Evolutionary conservation across 2,888 invertebrate species (phyloP), one percentile per base, ranked within the genome.

Genomic region (Esperia sulphurella): DNA sequence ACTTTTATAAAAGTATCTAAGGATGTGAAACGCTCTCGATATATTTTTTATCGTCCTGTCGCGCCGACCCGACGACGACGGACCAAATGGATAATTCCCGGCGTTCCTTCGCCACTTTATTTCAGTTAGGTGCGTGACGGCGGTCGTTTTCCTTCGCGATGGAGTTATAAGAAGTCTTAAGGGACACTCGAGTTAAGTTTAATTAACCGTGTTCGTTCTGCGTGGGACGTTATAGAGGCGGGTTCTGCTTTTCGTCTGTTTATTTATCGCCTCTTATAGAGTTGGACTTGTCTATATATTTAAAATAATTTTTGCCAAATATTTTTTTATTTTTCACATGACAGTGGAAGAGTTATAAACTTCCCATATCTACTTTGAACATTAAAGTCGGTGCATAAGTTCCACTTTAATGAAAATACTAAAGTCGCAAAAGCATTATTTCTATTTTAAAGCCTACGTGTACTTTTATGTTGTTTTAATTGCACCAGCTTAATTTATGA

Each of bases 41-140:
- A 65, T 67, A 62, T 65, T 65, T 71, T 67, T 71, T 68, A 64
- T 59, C 55, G 60, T 48, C 46, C 30, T 44, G 37, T 46, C 41
- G 41, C 28, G 44, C 31, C 41, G 42, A 35, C 40, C n/a, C 41
- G 48, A 41, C 50, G 49, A 48, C 41, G 48, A 41, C 50, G 49
- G 49, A 46, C 50, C 52, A 45, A 60, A 70, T 63, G 64, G 66
- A 61, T 65, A 61, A 68, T 74, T 69, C 62, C 54, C 65, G 51
- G 56, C 58, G 57, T 52, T 52, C 53, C 50, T 39, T 45, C 43
- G 48, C 52, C 52, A 48, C 55, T 57, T 57, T 57, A 57, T 55
- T 63, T 61, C 63, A 59, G 57, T 68, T 65, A 70, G 65, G 59
- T 69, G 70, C 77, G 75, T 76, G 72, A 72, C 75, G 70, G 63